Conservation (phyloP, 2,888 invertebrate species). For the Ischnura elegans region DNA sequence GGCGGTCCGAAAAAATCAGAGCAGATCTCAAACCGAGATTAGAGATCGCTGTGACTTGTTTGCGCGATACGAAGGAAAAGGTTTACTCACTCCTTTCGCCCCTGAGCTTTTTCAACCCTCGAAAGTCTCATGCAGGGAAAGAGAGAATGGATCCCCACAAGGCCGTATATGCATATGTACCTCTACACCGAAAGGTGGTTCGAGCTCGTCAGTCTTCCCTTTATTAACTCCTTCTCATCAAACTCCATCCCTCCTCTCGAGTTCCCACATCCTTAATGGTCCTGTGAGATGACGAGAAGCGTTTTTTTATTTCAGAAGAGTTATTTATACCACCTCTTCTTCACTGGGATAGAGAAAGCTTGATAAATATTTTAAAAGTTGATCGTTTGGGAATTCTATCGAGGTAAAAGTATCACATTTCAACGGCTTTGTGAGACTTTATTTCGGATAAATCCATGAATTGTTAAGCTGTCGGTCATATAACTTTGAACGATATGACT, state of each 20-base stretch:
- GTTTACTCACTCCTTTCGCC: not conserved
- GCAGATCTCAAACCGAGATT: conserved; percentile 29
- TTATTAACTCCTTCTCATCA: not conserved
- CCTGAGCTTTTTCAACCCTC: not conserved
- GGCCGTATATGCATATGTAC: not conserved
- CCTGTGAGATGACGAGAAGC: conserved; percentile 17
- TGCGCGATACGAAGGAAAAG: conserved; percentile 25
- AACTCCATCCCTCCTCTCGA: not conserved
- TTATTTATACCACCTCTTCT: not conserved
- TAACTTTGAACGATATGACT: too few relatives aligned
- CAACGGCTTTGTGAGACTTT: too few relatives aligned
- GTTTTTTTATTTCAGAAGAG: not conserved
- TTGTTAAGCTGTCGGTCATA: too few relatives aligned
- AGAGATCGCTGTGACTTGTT: conserved; percentile 25
- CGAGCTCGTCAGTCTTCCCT: not conserved
- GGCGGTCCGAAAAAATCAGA: conserved; percentile 9
- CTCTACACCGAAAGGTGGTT: not conserved
- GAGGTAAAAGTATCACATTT: not conserved
- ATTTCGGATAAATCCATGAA: too few relatives aligned
- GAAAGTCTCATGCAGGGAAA: not conserved
- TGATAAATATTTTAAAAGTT: not conserved
- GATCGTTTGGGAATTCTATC: conserved; percentile 1
- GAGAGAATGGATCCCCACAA: not conserved
- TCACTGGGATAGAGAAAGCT: not conserved
- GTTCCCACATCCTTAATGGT: not conserved